Base-by-base conservation (phyloP, 64 coral and sea anemone genomes). In the Cladopsammia gracilis region DNA sequence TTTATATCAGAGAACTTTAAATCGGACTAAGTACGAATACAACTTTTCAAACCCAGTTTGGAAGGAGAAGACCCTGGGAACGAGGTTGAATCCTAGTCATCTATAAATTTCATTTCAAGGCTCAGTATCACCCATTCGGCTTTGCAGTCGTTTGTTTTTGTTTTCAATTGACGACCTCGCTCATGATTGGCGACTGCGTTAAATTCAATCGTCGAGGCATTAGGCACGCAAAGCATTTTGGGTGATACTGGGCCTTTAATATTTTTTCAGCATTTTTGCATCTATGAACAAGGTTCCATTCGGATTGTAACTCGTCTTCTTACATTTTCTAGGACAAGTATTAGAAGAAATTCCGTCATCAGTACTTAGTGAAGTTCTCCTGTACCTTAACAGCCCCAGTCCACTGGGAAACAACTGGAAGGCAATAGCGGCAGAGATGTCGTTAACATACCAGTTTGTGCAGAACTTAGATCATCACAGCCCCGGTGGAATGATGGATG, bases 371-470 rank as follows among this genome's bases (percentile, higher is more conserved):
- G 58, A 82, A 64, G 34, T 82, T 47, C 34, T 82, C 0, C 47
- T 64, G 58, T 9, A 10, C 18, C 78, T 82, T 0, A 82, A 82
- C 24, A 62, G 47, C 78, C 25, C 58, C 16, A 82, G 78, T 60
- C 58, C 58, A 11, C 58, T 82, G 6, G 25, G 78, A 19, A 82
- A 82, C 18, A 43, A 82, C 34, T 82, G 78, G 78, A 46, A 59
- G 26, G 57, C 12, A 18, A 14, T 82, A 10, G 78, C 78, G 5
- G 58, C 12, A 9, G 57, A 47, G 54, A 60, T 82, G 25, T 64
- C 9, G 13, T 0, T 82, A 6, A 34, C 58, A 8, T 61, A 45
- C 15, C 24, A 64, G 8, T n/a, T 26, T 7, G 25, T 82, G 7
- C 26, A 20, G 43, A 82, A 26, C 43, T 64, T 82, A 59, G 78